Base-by-base conservation (phyloP, 1,140 invertebrate genomes). In the Sycophaga agraensis region DNA sequence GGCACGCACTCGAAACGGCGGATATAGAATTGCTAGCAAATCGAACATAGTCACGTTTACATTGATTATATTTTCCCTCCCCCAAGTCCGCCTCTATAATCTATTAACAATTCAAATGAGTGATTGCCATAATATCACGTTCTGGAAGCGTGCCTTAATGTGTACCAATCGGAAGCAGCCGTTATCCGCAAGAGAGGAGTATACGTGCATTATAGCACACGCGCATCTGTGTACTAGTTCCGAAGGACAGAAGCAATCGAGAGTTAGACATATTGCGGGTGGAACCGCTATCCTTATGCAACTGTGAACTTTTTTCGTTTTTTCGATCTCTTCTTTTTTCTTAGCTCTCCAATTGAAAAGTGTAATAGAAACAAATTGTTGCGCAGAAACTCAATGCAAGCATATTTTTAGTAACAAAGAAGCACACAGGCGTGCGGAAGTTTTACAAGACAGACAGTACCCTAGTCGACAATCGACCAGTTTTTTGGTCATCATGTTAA, bases 101-200 rank as follows among this genome's bases (percentile, higher is more conserved):
- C 56, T n/a, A 73, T 76, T 75, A 75, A 69, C 69, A 75, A 76
- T 76, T 73, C 71, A 73, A 76, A 75, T 74, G 39, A 64, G 68
- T 70, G 11, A 40, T 74, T 75, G 74, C 65, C 48, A 75, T 71
- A 75, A 75, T 72, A 76, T 74, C 74, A 76, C 71, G 72, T 73
- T 63, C 55, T 46, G 73, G 70, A 74, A 72, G 73, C 72, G 71
- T 76, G 72, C 65, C 71, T 56, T 45, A 17, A 45, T 48, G 7
- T 51, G 61, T 65, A 66, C 72, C 73, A 75, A 76, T 75, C 48
- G 59, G 63, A 64, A 66, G 46, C 48, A 4, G 35, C 21, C 24
- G n/a, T n/a, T 21, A 17, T 4, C 37, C 19, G 37, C 8, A 21
- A 56, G 17, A n/a, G 2, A 40, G 40, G 28, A 45, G 17, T 4